Percentiles rank a stretch among this genome's conserved stretches.
These are phyloP conservation scores for Corythaeola cristata DNA, from an alignment of 2,113 vertebrate species.

Conservation along the genomic window DNA sequence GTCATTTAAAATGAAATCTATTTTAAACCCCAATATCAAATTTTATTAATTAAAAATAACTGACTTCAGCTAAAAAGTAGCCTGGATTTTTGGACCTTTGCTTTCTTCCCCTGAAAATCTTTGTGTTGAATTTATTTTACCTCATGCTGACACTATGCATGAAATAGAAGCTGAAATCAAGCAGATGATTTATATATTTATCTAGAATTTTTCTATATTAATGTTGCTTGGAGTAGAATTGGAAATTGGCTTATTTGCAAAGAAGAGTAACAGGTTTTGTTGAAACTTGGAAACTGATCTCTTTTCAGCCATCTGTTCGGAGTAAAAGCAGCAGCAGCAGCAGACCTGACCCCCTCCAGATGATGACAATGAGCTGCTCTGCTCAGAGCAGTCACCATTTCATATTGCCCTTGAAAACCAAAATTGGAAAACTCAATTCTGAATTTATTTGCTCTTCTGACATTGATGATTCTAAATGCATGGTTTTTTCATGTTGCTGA, in stretches of 20 bases:
- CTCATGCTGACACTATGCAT: not conserved
- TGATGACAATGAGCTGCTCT: not conserved
- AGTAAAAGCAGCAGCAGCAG: not conserved
- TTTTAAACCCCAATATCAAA: not conserved
- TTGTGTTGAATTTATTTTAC: not conserved
- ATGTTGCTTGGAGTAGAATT: not conserved
- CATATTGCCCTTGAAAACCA: not conserved
- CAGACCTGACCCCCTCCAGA: not conserved
- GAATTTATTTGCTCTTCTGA: not conserved
- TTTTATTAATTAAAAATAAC: not conserved
- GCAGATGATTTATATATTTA: not conserved
- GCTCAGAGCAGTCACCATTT: not conserved
- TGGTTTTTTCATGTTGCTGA: not conserved
- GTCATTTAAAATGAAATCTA: not conserved
- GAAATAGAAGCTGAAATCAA: constrained; percentile 13
- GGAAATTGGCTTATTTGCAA: not conserved
- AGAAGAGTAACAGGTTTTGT: constrained; percentile 7
- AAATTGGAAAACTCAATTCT: not conserved
- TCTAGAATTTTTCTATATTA: not conserved
- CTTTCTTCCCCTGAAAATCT: not conserved
- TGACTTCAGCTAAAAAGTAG: not conserved
- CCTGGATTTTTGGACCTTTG: not conserved
- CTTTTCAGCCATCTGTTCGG: not conserved
- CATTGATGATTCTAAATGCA: not conserved
- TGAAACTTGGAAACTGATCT: not conserved